These are phyloP conservation scores for Drosophila biarmipes DNA, from an alignment of 1,140 invertebrate species.

Conservation along the genomic window DNA sequence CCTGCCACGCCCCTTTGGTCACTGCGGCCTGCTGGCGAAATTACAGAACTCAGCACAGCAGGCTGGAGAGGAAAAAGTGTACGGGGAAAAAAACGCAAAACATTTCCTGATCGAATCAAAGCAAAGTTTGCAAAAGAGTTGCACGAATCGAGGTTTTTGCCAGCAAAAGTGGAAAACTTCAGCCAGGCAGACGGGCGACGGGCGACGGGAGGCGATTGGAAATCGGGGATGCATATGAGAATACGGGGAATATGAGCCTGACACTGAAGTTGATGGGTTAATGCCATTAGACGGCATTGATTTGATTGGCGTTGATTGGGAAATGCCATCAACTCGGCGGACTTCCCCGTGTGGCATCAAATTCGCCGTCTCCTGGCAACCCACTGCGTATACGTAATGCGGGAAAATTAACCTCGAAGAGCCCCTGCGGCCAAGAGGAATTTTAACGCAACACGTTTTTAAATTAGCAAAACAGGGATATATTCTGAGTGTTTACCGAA, in stretches of 20 bases:
- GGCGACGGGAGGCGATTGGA: constrained; percentile 12
- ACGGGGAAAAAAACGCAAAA: constrained; percentile 53
- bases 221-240: constrained; percentile 43
- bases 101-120: constrained; percentile 80
- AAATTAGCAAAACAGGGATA: neutral
- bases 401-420: neutral
- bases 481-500: too few relatives aligned
- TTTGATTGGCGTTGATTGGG: constrained; percentile 82
- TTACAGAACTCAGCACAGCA: constrained; percentile 54
- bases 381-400: constrained; percentile 44
- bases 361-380: neutral
- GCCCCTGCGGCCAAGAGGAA: neutral
- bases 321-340: constrained; percentile 56
- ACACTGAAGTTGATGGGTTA: constrained; percentile 78
- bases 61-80: constrained; percentile 20
- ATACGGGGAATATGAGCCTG: constrained; percentile 38
- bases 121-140: constrained; percentile 58
- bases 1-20: constrained; percentile 8
- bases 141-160: constrained; percentile 15
- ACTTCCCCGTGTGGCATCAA: constrained; percentile 7
- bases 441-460: neutral
- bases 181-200: constrained; percentile 2
- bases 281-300: constrained; percentile 81
- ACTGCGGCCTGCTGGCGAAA: constrained; percentile 48
- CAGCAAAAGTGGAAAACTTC: constrained; percentile 41